Evolutionary conservation across 2,888 invertebrate genomes (phyloP), one percentile per base, ranked within the genome.

Genomic region (Cylindroiulus punctatus): DNA sequence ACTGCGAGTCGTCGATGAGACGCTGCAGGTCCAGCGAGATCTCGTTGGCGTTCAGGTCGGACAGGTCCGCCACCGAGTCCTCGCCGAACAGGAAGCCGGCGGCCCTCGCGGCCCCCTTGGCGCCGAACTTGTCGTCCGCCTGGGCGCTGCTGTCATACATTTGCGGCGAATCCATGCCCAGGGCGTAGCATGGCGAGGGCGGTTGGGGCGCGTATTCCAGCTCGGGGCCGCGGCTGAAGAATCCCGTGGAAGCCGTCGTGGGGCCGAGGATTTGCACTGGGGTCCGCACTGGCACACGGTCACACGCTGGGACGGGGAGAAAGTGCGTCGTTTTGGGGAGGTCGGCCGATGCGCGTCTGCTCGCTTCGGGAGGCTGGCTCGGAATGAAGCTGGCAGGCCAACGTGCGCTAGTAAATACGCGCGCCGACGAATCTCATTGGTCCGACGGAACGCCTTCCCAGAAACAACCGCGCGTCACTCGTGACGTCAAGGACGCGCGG

Each of bases 21-120:
- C 96, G 95, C 90, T 97, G 97, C 88, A 98, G 92, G 90, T 98
- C 97, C 90, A 98, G 93, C 88, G 96, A 96, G 91, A 97, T 96
- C 92, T 98, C 98, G 89, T 97, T 96, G 87, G 96, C 95, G 91
- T 96, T 97, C 90, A 98, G 93, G 91, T 97, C 97, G 90, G 96
- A 95, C 88, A 97, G 92, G 90, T 97, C 96, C 87, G 90, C 89
- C 81, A 93, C 93, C 87, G 93, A 93, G 86, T 89, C 89, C 36
- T 89, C 89, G 14, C 88, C 88, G 83, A 88, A 92, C 91, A 90
- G 93, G 30, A 44, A 86, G 17, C 83, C 87, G 32, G 84, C 84
- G 1, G 42, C 22, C 8, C 52, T 19, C 19, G 14, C 32, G 36
- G 42, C 85, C 26, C 12, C 81, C 44, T 83, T 83, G 83, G 26